Evolutionary conservation across 2,113 vertebrate genomes (phyloP), one percentile per base, ranked within the genome.

Genomic region (Argyrosomus japonicus): DNA sequence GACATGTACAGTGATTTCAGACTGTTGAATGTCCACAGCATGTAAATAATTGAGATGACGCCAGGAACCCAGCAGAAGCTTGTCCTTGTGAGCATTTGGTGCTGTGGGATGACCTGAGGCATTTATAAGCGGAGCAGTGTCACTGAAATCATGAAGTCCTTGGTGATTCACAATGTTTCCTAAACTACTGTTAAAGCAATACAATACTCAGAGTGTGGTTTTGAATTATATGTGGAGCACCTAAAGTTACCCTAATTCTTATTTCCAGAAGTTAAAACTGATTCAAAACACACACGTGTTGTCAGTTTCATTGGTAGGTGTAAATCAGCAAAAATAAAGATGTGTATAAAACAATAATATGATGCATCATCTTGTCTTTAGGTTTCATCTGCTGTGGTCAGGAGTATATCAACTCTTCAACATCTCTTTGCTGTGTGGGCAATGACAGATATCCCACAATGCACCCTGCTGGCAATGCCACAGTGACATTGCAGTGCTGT

Each of bases 301-400:
- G 32, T 68, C n/a, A 0, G 10, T 70, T 53, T 53, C 29, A 19
- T 67, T 14, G 13, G 64, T 29, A 40, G 6, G 43, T 64, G 32
- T 36, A 36, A 8, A 36, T 36, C 32, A 36, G 32, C 0, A 14
- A 43, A 40, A 56, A 36, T 57, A 0, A 51, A 57, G 47, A 40
- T 63, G 21, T 2, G 60, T 19, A 25, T 12, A 17, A 56, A 68
- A 63, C 43, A 50, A 9, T 65, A 60, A 57, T n/a, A 3, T 73
- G 11, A 50, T 58, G 1, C n/a, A 15, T 25, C 32, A 2, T 85
- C 47, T 61, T 81, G 29, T 77, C 25, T 91, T 62, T 23, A 98
- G 97, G 96, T 80, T 96, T 98, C 92, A 69, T 95, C 83, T 99
- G 97, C 93, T 98, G 97, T 88, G 97, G 97, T 87, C 94, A 94